Evolutionary conservation across 2,888 invertebrate species (phyloP).

Genomic region (Merodon equestris): DNA sequence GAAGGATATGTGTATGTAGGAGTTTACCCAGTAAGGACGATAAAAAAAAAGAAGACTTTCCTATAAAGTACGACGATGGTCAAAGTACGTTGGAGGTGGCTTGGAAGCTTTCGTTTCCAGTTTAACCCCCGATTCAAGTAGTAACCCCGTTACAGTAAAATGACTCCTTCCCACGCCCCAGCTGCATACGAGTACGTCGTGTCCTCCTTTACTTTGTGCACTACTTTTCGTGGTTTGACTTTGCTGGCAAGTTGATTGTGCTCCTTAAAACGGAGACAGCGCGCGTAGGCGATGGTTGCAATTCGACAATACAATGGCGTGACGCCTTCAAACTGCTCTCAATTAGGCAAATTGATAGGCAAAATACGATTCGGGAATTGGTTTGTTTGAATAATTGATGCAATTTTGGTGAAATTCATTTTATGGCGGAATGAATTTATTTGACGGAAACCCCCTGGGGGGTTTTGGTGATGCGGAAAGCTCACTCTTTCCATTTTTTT

Average conservation of each 20-base stretch:
- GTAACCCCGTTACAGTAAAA: slow-evolving; percentile 46
- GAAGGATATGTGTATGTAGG: background rate
- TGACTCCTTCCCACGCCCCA: slow-evolving; percentile 3
- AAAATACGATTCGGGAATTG: no score
- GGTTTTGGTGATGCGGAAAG: no score
- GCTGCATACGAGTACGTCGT: no score
- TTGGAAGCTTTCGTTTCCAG: slow-evolving; percentile 22
- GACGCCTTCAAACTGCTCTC: background rate
- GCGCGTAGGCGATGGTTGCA: slow-evolving; percentile 1
- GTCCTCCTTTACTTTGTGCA: slow-evolving; percentile 5
- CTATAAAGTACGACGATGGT: slow-evolving; percentile 34
- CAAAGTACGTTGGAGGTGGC: slow-evolving; percentile 5
- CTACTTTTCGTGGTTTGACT: slow-evolving; percentile 29
- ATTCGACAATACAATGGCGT: slow-evolving; percentile 12
- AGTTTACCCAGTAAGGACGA: background rate
- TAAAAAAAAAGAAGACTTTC: slow-evolving; percentile 22
- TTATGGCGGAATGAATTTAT: no score
- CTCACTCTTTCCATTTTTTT: no score
- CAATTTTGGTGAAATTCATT: no score
- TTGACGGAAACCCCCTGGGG: no score
- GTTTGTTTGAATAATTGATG: no score
- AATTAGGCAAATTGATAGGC: no score
- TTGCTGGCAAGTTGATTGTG: slow-evolving; percentile 49
- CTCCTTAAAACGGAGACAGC: slow-evolving; percentile 11
- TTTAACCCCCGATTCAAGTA: slow-evolving; percentile 40